phyloP scores from a whole-genome alignment of 1,140 invertebrate species.

The Maconellicoccus hirsutus region DNA sequence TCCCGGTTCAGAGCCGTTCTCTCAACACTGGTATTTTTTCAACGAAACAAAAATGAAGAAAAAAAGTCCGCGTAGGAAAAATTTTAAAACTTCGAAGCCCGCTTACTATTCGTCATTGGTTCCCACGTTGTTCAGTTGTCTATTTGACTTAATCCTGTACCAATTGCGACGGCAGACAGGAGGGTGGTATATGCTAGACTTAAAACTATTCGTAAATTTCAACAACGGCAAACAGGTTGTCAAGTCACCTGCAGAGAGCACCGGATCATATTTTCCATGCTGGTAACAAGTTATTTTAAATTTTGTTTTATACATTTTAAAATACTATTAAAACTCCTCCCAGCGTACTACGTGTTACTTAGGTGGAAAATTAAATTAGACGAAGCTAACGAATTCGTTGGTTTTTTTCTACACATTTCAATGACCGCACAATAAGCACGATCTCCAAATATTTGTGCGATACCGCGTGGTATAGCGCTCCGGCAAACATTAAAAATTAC shows the following conservation, averaged over 20 bases:
- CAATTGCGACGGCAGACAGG: neutral
- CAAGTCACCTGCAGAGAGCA: neutral
- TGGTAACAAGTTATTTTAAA: constrained; percentile 6
- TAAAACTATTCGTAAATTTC: neutral
- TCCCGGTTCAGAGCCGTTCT: too few species aligned
- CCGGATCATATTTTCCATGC: neutral
- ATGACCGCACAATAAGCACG: too few species aligned
- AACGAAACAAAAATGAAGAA: too few species aligned
- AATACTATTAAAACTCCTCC: neutral
- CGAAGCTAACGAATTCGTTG: too few species aligned
- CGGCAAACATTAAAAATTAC: constrained; percentile 4
- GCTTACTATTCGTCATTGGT: neutral
- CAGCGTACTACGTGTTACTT: neutral
- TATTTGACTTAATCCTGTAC: constrained; percentile 9
- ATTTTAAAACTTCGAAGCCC: too few species aligned
- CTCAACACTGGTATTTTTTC: too few species aligned
- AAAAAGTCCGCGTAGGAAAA: too few species aligned
- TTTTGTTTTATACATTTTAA: neutral
- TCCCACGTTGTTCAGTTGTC: neutral
- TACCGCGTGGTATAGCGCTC: neutral
- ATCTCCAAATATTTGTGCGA: too few species aligned
- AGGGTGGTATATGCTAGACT: neutral
- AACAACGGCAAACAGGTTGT: constrained; percentile 6
- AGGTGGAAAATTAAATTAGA: too few species aligned
- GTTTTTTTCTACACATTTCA: too few species aligned